Evolutionary conservation across 2,888 invertebrate genomes (phyloP).

Genomic region (Cryptocheilus praepositus): DNA sequence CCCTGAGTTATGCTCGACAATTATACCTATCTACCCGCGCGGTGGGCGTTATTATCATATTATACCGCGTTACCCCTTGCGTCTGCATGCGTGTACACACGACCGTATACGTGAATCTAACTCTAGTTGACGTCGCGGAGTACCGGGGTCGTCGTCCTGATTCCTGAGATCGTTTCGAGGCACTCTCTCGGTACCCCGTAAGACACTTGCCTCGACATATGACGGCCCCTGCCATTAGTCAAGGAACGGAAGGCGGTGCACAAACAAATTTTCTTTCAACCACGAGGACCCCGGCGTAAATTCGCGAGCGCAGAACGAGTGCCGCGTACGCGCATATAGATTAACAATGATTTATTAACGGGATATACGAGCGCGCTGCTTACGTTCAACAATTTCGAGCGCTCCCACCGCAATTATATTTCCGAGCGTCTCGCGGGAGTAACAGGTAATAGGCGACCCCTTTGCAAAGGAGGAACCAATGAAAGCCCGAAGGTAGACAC

Average conservation of each 20-base stretch:
- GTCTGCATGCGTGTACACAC: slow-evolving; percentile 31
- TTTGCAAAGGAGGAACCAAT: not conserved
- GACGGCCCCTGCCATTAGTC: too few species aligned
- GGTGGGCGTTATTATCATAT: slow-evolving; percentile 71
- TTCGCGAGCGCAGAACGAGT: slow-evolving; percentile 22
- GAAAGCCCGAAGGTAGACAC: slow-evolving; percentile 22
- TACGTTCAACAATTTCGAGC: slow-evolving; percentile 14
- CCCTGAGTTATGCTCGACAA: slow-evolving; percentile 72
- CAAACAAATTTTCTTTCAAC: slow-evolving; percentile 9
- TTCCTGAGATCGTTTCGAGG: slow-evolving; percentile 4
- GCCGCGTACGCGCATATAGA: slow-evolving; percentile 6
- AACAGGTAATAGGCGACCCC: slow-evolving; percentile 5
- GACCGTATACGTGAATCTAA: slow-evolving; percentile 31
- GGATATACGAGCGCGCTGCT: slow-evolving; percentile 16
- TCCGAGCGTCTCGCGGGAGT: not conserved
- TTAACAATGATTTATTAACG: slow-evolving; percentile 31
- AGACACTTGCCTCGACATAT: not conserved
- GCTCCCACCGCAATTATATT: slow-evolving; percentile 4
- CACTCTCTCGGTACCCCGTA: not conserved
- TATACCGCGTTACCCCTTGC: slow-evolving; percentile 57
- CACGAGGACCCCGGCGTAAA: too few species aligned
- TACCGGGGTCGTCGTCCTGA: slow-evolving; percentile 37
- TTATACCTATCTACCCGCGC: slow-evolving; percentile 68
- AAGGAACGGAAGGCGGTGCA: not conserved
- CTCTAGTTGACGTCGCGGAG: slow-evolving; percentile 31